These are phyloP conservation scores for Atherinomorus stipes DNA, from an alignment of 2,113 vertebrate species.

Conservation along the genomic window DNA sequence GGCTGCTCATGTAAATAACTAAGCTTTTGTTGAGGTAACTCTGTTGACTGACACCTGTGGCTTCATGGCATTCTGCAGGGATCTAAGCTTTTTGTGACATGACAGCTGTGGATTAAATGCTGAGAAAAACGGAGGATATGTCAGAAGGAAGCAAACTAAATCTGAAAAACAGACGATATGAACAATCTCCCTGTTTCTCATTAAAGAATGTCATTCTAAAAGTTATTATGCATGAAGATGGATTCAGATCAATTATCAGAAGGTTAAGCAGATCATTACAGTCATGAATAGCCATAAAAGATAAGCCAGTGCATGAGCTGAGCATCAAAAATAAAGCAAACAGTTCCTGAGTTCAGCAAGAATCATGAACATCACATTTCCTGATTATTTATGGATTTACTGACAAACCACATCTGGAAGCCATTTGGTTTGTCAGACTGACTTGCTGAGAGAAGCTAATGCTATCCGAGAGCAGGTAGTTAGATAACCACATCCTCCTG, in stretches of 20 bases:
- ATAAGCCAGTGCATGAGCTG: background rate
- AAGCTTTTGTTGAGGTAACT: conserved; percentile 10
- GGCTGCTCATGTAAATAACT: conserved; percentile 11
- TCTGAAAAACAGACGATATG: background rate
- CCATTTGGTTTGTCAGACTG: conserved; percentile 32
- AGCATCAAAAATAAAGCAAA: background rate
- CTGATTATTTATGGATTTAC: conserved; percentile 43
- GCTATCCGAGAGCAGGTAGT: conserved; percentile 53
- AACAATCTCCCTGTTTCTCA: background rate
- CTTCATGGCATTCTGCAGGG: conserved; percentile 43
- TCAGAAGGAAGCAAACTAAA: background rate
- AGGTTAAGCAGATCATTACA: background rate
- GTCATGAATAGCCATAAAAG: background rate
- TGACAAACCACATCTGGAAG: conserved; percentile 65
- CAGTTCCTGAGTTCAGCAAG: background rate
- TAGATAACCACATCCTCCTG: conserved; percentile 58
- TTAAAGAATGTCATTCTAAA: too few relatives aligned
- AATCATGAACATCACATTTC: conserved; percentile 1
- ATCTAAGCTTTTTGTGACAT: conserved; percentile 13
- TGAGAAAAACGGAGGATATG: background rate
- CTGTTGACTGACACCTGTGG: conserved; percentile 13
- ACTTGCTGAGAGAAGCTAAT: conserved; percentile 25
- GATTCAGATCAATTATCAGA: background rate
- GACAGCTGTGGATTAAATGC: conserved; percentile 45
- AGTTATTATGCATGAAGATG: too few relatives aligned